Evolutionary conservation across 2,797 vertebrate genomes (phyloP).

Genomic region (Lophius americanus): DNA sequence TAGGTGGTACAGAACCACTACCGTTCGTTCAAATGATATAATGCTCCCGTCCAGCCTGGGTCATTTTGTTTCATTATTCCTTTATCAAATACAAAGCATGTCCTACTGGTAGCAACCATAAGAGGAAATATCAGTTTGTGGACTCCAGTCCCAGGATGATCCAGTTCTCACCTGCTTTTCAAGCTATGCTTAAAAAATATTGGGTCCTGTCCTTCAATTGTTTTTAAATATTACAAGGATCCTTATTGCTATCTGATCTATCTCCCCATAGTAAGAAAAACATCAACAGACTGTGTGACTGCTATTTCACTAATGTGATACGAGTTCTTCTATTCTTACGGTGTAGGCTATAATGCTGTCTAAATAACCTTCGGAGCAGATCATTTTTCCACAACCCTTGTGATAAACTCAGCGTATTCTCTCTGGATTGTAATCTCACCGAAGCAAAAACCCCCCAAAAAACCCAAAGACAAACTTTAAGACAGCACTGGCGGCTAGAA

Average conservation of each 20-base stretch:
- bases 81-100: neutral
- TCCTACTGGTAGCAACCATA: neutral
- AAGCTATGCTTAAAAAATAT: neutral
- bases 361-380: constrained; percentile 39
- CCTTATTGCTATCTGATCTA: neutral
- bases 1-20: too few species aligned
- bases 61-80: neutral
- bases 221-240: neutral
- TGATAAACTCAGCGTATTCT: neutral
- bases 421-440: neutral
- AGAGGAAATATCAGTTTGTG: neutral
- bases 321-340: neutral
- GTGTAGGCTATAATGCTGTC: neutral
- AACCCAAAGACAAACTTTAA: constrained; percentile 36
- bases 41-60: neutral
- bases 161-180: neutral
- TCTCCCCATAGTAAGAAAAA: neutral
- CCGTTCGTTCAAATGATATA: neutral
- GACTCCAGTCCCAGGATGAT: neutral
- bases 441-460: constrained; percentile 1
- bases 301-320: constrained; percentile 6
- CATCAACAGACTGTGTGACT: constrained; percentile 6
- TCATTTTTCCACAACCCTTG: constrained; percentile 26
- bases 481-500: constrained; percentile 21
- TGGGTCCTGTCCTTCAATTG: neutral